Conservation (phyloP, 2,797 vertebrate genomes). For the Acanthurus leucopareius region DNA sequence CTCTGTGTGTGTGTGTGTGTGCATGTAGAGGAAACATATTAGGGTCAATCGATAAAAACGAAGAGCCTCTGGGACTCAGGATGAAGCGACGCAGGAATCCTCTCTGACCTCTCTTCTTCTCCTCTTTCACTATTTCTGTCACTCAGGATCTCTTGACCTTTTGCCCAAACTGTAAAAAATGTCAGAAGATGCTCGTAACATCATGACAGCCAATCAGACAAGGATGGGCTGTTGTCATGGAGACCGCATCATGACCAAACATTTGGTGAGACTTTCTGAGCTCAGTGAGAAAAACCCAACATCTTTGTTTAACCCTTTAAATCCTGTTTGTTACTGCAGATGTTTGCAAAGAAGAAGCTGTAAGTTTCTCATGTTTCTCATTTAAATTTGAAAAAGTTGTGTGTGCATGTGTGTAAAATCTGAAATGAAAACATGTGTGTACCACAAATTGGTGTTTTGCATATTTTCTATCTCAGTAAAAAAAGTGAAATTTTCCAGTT, state of each 20-base stretch:
- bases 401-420: no score
- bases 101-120: slow-evolving; percentile 33
- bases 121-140: neutral
- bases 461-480: no score
- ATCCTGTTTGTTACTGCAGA: neutral
- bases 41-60: slow-evolving; percentile 56
- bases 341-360: neutral
- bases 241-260: neutral
- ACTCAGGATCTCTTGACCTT: slow-evolving; percentile 56
- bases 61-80: slow-evolving; percentile 18
- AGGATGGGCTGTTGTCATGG: slow-evolving; percentile 23
- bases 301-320: neutral
- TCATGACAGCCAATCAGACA: slow-evolving; percentile 7
- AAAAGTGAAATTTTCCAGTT: no score
- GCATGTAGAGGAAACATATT: slow-evolving; percentile 49
- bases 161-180: slow-evolving; percentile 60
- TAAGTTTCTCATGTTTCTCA: no score
- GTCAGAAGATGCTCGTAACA: slow-evolving; percentile 53
- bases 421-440: no score
- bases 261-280: neutral
- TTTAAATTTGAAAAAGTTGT: no score
- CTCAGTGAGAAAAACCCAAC: neutral
- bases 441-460: no score
- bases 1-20: neutral
- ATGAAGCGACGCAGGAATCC: slow-evolving; percentile 14